Evolutionary conservation across 2,113 vertebrate species (phyloP).

Genomic region (Mesembrinibis cayennensis): DNA sequence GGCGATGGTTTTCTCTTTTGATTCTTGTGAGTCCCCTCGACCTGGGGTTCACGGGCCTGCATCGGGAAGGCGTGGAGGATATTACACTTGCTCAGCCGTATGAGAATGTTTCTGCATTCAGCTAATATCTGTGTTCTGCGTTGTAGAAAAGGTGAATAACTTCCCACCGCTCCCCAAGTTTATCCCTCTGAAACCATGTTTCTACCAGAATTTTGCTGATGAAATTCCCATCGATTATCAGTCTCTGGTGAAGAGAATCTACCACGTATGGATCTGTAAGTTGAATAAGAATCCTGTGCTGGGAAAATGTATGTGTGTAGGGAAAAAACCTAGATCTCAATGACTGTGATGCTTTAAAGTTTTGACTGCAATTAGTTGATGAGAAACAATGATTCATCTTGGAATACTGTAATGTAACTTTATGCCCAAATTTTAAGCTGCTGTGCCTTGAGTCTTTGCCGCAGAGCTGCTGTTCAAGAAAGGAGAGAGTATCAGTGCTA

Average conservation of each 20-base stretch:
- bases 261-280: slow-evolving; percentile 93
- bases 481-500: neutral
- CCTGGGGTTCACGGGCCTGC: neutral
- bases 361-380: neutral
- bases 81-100: neutral
- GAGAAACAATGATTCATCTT: neutral
- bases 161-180: slow-evolving; percentile 90
- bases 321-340: neutral
- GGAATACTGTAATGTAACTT: neutral
- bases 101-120: neutral
- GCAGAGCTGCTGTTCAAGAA: neutral
- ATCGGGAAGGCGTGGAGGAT: neutral
- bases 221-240: slow-evolving; percentile 88
- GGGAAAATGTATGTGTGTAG: neutral
- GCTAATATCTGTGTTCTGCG: neutral
- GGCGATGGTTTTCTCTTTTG: neutral
- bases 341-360: neutral
- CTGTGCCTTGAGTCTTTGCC: neutral
- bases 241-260: slow-evolving; percentile 86
- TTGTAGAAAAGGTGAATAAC: slow-evolving; percentile 86
- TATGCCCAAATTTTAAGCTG: neutral
- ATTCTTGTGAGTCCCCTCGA: fast-evolving
- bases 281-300: neutral
- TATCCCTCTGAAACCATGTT: slow-evolving; percentile 89
- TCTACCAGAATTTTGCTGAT: slow-evolving; percentile 92